Base-by-base conservation (phyloP, 2,888 invertebrate genomes). In the Heteropelma amictum region DNA sequence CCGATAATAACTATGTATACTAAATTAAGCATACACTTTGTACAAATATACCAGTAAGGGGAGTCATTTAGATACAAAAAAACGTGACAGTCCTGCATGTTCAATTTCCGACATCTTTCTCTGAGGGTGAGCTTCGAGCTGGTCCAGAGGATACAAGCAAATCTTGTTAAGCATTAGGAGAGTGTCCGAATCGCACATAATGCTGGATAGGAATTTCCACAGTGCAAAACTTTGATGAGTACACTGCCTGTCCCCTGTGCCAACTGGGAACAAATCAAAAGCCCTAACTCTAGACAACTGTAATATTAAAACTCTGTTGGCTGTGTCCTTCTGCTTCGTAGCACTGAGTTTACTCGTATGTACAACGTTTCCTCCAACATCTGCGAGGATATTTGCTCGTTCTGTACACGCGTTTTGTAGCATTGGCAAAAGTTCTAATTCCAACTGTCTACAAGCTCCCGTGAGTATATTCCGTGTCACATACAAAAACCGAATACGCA, bases 381-480 rank as follows among this genome's bases (percentile, higher is more conserved):
- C 85, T 85, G 85, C 71, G 85, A 85, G 33, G n/a, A 80, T 85
- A 85, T 85, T 85, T 85, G 80, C 82, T 81, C 79, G 74, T 81
- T 61, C 42, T 35, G 33, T 12, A 30, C 40, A 21, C n/a, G 26
- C 47, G 35, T 67, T 47, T 56, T 10, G 67, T 45, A 47, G 17
- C 67, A 30, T 64, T 7, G 35, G 56, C 33, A 30, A 40, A 49
- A 70, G 49, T 60, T 56, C 60, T 71, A 61, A 71, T 71, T 75
- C 65, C 33, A 61, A 70, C 4, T 4, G 65, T 42, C 60, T 40
- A 69, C 51, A 64, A 35, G 19, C 49, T 21, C 33, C 42, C 17
- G 21, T 28, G 6, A 40, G n/a, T 65, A 14, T 64, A 28, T 28
- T 30, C 14, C n/a, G n/a, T n/a, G n/a, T 10, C 14, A 26, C 33